These are phyloP conservation scores for Calliphora vicina DNA, from an alignment of 1,140 invertebrate genomes.

Conservation along the genomic window DNA sequence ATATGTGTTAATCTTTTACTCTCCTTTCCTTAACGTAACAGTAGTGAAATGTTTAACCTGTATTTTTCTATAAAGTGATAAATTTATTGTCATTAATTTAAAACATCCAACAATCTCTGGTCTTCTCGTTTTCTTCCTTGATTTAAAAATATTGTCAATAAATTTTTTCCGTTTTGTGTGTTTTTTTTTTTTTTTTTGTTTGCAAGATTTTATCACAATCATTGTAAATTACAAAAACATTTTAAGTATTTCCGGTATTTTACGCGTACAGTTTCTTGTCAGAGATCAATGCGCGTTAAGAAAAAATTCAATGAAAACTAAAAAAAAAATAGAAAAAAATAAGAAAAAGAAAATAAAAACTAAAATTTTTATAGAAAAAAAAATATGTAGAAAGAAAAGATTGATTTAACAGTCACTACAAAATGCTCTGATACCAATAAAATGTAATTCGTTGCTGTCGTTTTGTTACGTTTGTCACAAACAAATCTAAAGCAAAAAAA, in stretches of 20 bases:
- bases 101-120: conserved; percentile 5
- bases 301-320: not conserved
- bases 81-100: conserved; percentile 2
- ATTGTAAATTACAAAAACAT: conserved; percentile 10
- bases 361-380: not conserved
- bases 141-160: conserved; percentile 9
- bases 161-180: not conserved
- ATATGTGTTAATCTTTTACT: too few species aligned
- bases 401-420: conserved; percentile 18
- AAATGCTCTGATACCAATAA: conserved; percentile 23
- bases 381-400: not conserved
- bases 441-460: conserved; percentile 11
- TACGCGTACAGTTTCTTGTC: conserved; percentile 9
- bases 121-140: not conserved
- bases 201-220: conserved; percentile 7
- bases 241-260: conserved; percentile 32
- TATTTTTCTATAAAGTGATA: not conserved
- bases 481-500: not conserved
- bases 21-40: too few species aligned
- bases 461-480: conserved; percentile 15
- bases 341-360: not conserved
- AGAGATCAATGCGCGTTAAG: conserved; percentile 18
- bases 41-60: not conserved
- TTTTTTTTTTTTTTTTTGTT: not conserved
- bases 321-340: not conserved